phyloP scores from a whole-genome alignment of 2,113 vertebrate genomes.

The Phalacrocorax aristotelis region DNA sequence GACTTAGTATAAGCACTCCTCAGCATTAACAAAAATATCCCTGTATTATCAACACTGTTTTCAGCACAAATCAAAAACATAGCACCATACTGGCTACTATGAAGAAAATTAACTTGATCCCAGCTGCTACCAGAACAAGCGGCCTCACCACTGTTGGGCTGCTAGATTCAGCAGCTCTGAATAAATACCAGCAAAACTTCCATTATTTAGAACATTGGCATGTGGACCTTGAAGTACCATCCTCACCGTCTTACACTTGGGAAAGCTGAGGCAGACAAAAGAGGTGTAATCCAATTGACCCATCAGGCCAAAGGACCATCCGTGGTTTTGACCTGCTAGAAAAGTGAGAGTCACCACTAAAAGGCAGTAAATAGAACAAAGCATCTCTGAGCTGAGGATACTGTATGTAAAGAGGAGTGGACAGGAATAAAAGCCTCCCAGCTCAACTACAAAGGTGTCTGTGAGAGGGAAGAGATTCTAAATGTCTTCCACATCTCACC shows the following conservation, averaged over 20 bases:
- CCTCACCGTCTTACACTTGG: not conserved
- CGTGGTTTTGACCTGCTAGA: not conserved
- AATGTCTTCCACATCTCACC: not conserved
- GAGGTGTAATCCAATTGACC: not conserved
- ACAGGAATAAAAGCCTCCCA: not conserved
- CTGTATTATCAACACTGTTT: too few relatives aligned
- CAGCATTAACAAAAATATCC: too few relatives aligned
- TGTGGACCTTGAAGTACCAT: not conserved
- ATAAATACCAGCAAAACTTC: not conserved
- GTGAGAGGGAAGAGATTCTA: not conserved
- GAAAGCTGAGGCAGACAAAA: not conserved
- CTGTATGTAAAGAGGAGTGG: accelerated
- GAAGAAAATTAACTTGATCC: too few relatives aligned
- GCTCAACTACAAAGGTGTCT: not conserved
- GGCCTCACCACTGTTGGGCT: not conserved
- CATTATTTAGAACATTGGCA: not conserved
- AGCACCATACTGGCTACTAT: too few relatives aligned
- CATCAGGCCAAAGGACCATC: not conserved
- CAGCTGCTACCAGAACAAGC: too few relatives aligned
- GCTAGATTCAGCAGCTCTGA: not conserved
- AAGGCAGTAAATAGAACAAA: not conserved
- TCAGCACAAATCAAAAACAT: too few relatives aligned
- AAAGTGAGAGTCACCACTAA: not conserved
- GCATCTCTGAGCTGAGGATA: not conserved
- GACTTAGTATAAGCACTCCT: too few relatives aligned